A percentile compares a stretch with the other conserved stretches of the same genome.
phyloP scores from a whole-genome alignment of 2,113 vertebrate species.

The Corythaeola cristata region DNA sequence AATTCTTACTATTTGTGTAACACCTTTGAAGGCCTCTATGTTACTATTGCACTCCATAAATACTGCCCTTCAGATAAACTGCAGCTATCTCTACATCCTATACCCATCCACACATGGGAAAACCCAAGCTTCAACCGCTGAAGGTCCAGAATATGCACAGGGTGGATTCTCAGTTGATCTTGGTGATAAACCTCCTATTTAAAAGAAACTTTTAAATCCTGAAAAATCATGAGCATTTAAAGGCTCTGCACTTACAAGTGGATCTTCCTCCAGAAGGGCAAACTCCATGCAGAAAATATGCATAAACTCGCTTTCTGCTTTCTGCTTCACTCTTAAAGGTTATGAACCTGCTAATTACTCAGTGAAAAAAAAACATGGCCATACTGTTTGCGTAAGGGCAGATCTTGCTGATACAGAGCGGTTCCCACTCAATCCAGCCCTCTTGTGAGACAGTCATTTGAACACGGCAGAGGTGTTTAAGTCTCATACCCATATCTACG shows the following conservation, averaged over 20 bases:
- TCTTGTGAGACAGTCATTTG: neutral
- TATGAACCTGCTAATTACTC: neutral
- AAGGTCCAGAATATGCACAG: neutral
- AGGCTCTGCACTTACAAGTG: neutral
- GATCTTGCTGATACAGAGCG: neutral
- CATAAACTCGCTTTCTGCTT: neutral
- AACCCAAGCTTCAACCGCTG: neutral
- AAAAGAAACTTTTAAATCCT: neutral
- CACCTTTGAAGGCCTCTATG: neutral
- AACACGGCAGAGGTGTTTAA: neutral
- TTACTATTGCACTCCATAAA: neutral
- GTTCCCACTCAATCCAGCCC: neutral
- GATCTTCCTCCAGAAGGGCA: neutral
- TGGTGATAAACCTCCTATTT: neutral
- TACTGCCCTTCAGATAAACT: neutral
- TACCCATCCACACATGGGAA: neutral
- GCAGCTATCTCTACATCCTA: neutral
- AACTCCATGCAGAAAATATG: neutral
- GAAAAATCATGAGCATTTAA: neutral
- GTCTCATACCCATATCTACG: neutral
- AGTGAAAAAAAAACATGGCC: neutral
- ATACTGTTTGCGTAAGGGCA: neutral
- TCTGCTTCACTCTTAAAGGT: neutral
- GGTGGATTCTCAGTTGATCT: neutral
- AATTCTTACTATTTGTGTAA: neutral